Evolutionary conservation across 2,888 invertebrate species (phyloP).

Genomic region (Eupithecia pulchellata): DNA sequence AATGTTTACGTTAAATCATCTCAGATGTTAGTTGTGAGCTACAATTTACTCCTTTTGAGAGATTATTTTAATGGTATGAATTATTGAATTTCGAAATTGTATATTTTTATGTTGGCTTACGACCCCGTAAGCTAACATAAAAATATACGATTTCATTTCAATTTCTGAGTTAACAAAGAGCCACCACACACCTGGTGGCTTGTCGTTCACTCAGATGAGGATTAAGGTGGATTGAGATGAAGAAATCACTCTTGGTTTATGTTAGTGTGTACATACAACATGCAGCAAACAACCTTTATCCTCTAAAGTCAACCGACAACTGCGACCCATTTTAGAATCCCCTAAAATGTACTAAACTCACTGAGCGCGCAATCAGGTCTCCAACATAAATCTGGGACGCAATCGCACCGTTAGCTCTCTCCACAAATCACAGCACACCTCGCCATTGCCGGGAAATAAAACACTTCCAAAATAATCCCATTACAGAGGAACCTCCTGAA

Average conservation of each 20-base stretch:
- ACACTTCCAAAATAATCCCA: constrained; percentile 4
- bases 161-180: too few relatives aligned
- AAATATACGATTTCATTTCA: too few relatives aligned
- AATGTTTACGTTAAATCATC: not conserved
- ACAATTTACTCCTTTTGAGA: constrained; percentile 31
- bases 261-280: not conserved
- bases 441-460: not conserved
- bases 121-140: too few relatives aligned
- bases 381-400: constrained; percentile 3
- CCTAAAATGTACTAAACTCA: not conserved
- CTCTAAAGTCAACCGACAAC: not conserved
- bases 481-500: not conserved
- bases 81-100: constrained; percentile 46
- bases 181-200: constrained; percentile 22
- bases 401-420: not conserved
- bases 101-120: constrained; percentile 40
- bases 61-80: constrained; percentile 52
- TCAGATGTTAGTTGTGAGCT: constrained; percentile 44
- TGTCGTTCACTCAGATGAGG: constrained; percentile 24
- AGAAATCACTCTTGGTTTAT: not conserved
- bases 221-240: constrained; percentile 9
- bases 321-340: not conserved
- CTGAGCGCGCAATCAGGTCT: not conserved
- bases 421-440: constrained; percentile 1
- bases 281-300: not conserved